phyloP scores from a whole-genome alignment of 1,140 invertebrate genomes.

The Drosophila orosa region DNA sequence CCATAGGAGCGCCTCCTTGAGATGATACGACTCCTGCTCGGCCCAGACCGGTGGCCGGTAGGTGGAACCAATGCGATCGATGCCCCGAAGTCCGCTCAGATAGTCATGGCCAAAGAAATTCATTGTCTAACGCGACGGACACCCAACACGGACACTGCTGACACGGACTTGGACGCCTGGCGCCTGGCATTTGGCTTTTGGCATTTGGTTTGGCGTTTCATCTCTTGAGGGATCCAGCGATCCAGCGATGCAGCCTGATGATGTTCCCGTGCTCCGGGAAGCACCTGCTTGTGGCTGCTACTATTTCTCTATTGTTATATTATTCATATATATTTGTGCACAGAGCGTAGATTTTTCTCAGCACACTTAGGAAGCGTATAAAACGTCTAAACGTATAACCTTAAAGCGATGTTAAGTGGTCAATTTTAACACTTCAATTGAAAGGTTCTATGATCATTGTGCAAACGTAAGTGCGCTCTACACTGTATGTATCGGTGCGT shows the following conservation, averaged over 20 bases:
- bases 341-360: slow-evolving; percentile 28
- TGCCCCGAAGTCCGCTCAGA: slow-evolving; percentile 71
- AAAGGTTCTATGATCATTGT: slow-evolving; percentile 66
- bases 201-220: slow-evolving; percentile 21
- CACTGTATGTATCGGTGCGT: slow-evolving; percentile 45
- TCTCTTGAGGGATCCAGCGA: neutral
- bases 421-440: slow-evolving; percentile 82
- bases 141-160: neutral
- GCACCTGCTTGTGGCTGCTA: slow-evolving; percentile 12
- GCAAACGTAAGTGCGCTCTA: slow-evolving; percentile 10
- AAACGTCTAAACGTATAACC: slow-evolving; percentile 61
- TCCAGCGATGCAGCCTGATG: neutral
- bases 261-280: slow-evolving; percentile 1
- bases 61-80: slow-evolving; percentile 45
- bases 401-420: slow-evolving; percentile 78
- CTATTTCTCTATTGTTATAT: slow-evolving; percentile 21
- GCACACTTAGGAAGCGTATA: slow-evolving; percentile 42
- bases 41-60: slow-evolving; percentile 41
- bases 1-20: slow-evolving; percentile 62
- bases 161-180: neutral
- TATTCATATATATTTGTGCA: slow-evolving; percentile 23
- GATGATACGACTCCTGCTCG: slow-evolving; percentile 50
- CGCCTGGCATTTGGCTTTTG: slow-evolving; percentile 26
- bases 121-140: slow-evolving; percentile 47
- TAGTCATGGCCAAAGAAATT: slow-evolving; percentile 75